Evolutionary conservation across 2,888 invertebrate genomes (phyloP).

Genomic region (Apamea crenata): DNA sequence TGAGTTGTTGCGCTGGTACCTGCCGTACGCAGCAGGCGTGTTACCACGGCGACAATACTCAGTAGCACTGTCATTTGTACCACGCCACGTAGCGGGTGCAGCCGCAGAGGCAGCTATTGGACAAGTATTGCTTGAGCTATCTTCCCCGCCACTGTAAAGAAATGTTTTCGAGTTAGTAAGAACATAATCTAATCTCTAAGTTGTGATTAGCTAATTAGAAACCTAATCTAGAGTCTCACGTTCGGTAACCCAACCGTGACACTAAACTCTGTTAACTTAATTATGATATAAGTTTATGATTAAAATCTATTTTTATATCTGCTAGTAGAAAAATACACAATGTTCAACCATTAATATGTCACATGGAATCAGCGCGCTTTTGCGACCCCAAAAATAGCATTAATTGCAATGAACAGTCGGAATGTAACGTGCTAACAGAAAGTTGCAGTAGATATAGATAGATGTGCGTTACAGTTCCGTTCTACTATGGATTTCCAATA

Average conservation of each 20-base stretch:
- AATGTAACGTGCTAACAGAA: neutral
- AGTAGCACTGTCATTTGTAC: constrained; percentile 88
- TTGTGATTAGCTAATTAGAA: constrained; percentile 2
- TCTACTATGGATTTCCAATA: too few relatives aligned
- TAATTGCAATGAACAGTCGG: neutral
- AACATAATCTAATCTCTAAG: neutral
- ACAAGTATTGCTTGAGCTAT: constrained; percentile 85
- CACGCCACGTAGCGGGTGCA: constrained; percentile 87
- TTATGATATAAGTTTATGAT: neutral
- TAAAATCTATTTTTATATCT: neutral
- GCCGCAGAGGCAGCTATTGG: constrained; percentile 87
- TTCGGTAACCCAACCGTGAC: neutral
- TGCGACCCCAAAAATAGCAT: neutral
- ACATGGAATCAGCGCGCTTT: neutral
- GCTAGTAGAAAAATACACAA: neutral
- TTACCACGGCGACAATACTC: constrained; percentile 88
- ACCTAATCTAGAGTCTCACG: neutral
- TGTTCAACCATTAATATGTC: neutral
- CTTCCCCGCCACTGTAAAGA: constrained; percentile 84
- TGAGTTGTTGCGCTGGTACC: constrained; percentile 90
- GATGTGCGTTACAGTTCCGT: too few relatives aligned
- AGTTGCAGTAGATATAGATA: neutral
- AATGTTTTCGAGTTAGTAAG: constrained; percentile 27
- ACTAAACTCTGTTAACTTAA: neutral
- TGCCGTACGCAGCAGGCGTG: constrained; percentile 89